A percentile compares a stretch with the other conserved stretches of the same genome.
Conservation (phyloP, 2,888 invertebrate genomes). For the Callinectes sapidus region DNA sequence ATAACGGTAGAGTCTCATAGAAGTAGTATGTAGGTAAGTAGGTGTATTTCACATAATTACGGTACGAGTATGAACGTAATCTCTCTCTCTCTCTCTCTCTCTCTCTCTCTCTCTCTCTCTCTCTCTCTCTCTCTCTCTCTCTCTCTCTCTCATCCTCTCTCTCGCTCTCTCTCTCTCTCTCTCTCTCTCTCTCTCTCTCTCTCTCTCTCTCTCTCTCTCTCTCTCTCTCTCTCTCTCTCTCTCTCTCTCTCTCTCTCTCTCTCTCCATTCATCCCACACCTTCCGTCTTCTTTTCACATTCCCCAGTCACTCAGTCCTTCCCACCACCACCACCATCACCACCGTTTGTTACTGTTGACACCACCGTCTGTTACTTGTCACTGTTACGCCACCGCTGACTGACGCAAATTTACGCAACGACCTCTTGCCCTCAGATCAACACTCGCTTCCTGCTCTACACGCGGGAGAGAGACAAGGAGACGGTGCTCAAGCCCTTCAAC, state of each 20-base stretch:
- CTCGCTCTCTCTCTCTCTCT: background rate
- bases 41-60: background rate
- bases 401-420: background rate
- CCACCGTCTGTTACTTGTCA: too few relatives aligned
- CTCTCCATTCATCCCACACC: background rate
- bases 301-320: background rate
- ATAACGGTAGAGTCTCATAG: too few relatives aligned
- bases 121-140: background rate
- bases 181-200: background rate
- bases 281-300: background rate
- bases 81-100: background rate
- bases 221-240: background rate
- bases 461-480: conserved; percentile 74
- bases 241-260: background rate
- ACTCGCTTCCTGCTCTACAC: conserved; percentile 87
- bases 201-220: background rate
- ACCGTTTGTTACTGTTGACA: too few relatives aligned
- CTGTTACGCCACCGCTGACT: background rate
- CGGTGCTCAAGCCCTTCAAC: conserved; percentile 82
- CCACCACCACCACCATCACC: background rate
- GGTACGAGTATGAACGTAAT: background rate
- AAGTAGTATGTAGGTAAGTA: background rate
- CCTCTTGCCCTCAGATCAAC: conserved; percentile 78
- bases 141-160: too few relatives aligned
- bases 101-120: conserved; percentile 21